These are phyloP conservation scores for Stegodyphus dumicola DNA, from an alignment of 1,140 invertebrate species.

Conservation along the genomic window DNA sequence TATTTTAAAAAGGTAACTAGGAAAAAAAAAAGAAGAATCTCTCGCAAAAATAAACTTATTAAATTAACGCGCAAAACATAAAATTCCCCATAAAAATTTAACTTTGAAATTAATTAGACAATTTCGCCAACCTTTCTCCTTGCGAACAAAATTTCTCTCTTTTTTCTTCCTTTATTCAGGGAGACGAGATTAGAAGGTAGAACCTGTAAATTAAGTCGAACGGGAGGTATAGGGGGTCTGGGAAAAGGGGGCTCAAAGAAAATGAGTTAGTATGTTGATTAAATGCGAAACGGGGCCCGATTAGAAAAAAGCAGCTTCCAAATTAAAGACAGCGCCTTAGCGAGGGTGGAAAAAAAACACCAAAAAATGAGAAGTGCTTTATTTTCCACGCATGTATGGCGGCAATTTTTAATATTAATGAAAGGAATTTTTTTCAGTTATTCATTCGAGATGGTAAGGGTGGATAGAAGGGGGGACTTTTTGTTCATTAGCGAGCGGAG, in stretches of 20 bases:
- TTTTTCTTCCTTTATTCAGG: conserved; percentile 25
- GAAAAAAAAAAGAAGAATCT: conserved; percentile 8
- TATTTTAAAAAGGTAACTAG: background rate
- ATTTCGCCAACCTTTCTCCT: conserved; percentile 46
- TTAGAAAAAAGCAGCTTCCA: conserved; percentile 55
- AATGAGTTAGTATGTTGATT: conserved; percentile 60
- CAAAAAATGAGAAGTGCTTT: conserved; percentile 45
- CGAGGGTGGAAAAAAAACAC: background rate
- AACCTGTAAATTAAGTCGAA: conserved; percentile 59
- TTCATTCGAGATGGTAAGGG: conserved; percentile 39
- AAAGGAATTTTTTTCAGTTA: conserved; percentile 38
- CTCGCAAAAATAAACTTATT: conserved; percentile 58
- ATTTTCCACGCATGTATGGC: conserved; percentile 56
- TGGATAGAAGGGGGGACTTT: background rate
- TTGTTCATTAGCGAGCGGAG: conserved; percentile 56
- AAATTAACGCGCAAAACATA: conserved; percentile 60
- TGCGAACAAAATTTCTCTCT: conserved; percentile 11
- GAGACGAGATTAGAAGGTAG: conserved; percentile 57
- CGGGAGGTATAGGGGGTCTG: background rate
- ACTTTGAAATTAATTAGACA: conserved; percentile 61
- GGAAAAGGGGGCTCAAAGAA: conserved; percentile 22
- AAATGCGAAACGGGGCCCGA: conserved; percentile 48
- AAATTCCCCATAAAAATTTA: conserved; percentile 61
- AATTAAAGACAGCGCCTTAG: conserved; percentile 56
- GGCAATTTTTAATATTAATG: conserved; percentile 61